Base-by-base conservation (phyloP, 2,113 vertebrate species). In the Lampris incognitus region DNA sequence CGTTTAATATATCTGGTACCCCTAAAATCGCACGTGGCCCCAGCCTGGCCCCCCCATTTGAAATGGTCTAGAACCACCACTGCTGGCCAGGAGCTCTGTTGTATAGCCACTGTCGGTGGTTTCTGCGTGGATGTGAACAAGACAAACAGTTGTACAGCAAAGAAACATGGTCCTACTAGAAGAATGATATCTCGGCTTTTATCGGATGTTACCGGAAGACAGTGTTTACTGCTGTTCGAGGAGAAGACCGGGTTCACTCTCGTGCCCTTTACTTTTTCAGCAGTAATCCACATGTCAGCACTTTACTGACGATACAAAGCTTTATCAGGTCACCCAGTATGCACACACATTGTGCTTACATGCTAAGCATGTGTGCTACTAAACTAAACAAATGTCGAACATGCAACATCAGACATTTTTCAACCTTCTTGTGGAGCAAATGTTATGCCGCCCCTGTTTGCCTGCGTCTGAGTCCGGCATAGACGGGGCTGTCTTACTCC, bases 401-500 rank as follows among this genome's bases (percentile, higher is more conserved):
- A 24, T 24, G 24, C 24, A 24, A 24, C 24, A 24, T 24, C 24
- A 24, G 24, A 24, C 24, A 24, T 24, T 24, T 24, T 24, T 24
- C 24, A 24, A 24, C 24, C 24, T 24, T 24, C 24, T 24, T 0
- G 24, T 24, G 24, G 24, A 24, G 24, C 24, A 24, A 24, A 24
- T 24, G 24, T 24, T 48, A 75, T 58, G 81, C 67, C 36, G 36
- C 41, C 44, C 59, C 24, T 66, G 42, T 81, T 58, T 69, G 59
- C 59, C 5, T 44, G 50, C 38, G 74, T 74, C 71, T 63, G 49
- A 13, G 72, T 63, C 59, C 10, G 24, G 24, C 24, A 24, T 8
- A 67, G 69, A 68, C 62, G 6, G 56, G 77, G 63, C 72, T 72
- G 72, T 75, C 55, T 73, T 78, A 83, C 76, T 87, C 76, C 24